Evolutionary conservation across 2,888 invertebrate species (phyloP).

Genomic region (Chloroclystis v-ata): DNA sequence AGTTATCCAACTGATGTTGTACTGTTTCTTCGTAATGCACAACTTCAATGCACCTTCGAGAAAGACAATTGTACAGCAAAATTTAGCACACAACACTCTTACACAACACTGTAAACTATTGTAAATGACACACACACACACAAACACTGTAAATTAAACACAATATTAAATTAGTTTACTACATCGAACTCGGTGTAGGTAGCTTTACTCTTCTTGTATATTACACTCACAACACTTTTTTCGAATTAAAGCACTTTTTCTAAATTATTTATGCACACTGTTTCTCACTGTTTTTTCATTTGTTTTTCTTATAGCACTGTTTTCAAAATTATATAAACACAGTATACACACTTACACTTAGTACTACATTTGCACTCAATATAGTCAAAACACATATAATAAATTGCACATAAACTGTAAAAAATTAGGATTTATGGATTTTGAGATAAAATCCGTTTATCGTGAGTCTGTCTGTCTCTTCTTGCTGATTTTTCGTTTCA

Average conservation of each 20-base stretch:
- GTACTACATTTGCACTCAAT: too few species aligned
- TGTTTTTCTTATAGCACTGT: background rate
- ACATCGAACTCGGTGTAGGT: too few species aligned
- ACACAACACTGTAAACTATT: slow-evolving; percentile 4
- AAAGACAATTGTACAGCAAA: slow-evolving; percentile 13
- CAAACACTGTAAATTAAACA: slow-evolving; percentile 1
- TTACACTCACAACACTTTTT: slow-evolving; percentile 31
- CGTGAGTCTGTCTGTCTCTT: too few species aligned
- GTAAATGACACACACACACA: slow-evolving; percentile 3
- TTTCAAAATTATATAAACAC: too few species aligned
- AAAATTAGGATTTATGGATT: too few species aligned
- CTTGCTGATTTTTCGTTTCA: slow-evolving; percentile 12
- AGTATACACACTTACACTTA: too few species aligned
- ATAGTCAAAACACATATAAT: too few species aligned
- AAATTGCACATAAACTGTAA: too few species aligned
- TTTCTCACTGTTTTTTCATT: background rate
- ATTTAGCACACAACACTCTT: slow-evolving; percentile 5
- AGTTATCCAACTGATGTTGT: slow-evolving; percentile 32
- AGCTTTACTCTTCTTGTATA: too few species aligned
- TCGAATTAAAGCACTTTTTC: slow-evolving; percentile 1
- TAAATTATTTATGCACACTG: background rate
- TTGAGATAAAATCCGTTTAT: too few species aligned
- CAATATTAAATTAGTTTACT: background rate
- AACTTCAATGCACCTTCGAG: slow-evolving; percentile 27
- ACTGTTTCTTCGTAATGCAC: slow-evolving; percentile 31